Conservation (phyloP, 2,888 invertebrate species). For the Erebia palarica region DNA sequence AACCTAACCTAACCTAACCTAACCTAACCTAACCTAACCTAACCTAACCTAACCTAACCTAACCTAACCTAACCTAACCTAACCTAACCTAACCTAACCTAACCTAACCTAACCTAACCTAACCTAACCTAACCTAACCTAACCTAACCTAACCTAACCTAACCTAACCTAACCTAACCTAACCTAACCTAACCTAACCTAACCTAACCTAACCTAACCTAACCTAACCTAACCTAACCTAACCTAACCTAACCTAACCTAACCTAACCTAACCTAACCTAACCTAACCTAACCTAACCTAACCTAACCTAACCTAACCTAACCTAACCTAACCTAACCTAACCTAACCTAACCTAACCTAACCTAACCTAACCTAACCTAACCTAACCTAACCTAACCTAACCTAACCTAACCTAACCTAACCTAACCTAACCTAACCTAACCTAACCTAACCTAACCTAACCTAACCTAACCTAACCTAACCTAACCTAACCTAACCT, state of each 20-base stretch:
- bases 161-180: not conserved
- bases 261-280: conserved; percentile 13
- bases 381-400: conserved; percentile 13
- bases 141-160: conserved; percentile 13
- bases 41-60: conserved; percentile 28
- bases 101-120: conserved; percentile 13
- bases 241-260: conserved; percentile 13
- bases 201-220: conserved; percentile 18
- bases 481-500: conserved; percentile 20
- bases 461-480: conserved; percentile 13
- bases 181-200: conserved; percentile 23
- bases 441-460: conserved; percentile 13
- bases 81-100: conserved; percentile 15
- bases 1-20: conserved; percentile 30
- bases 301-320: conserved; percentile 13
- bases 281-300: conserved; percentile 13
- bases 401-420: conserved; percentile 13
- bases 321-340: conserved; percentile 13
- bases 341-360: conserved; percentile 13
- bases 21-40: conserved; percentile 31
- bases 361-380: conserved; percentile 13
- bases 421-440: conserved; percentile 13
- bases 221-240: conserved; percentile 13
- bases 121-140: conserved; percentile 19
- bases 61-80: conserved; percentile 29